Evolutionary conservation across 2,888 invertebrate genomes (phyloP).

Genomic region (Bombylius major): DNA sequence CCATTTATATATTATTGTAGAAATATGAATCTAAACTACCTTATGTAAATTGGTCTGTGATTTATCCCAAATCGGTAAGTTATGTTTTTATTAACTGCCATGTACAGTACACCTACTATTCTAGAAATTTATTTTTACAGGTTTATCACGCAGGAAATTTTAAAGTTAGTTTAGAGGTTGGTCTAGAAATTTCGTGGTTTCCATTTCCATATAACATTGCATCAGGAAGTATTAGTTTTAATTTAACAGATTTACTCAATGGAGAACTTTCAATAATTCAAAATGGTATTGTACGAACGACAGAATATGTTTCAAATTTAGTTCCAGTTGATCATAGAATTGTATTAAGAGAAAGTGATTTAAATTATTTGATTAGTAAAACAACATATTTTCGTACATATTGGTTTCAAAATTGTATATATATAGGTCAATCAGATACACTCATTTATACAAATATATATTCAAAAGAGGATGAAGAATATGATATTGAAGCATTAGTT

Average conservation of each 20-base stretch:
- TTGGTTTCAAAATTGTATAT: constrained; percentile 70
- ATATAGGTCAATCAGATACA: constrained; percentile 50
- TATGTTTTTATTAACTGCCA: too few relatives aligned
- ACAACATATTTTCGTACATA: constrained; percentile 49
- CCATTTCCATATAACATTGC: constrained; percentile 36
- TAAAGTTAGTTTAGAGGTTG: constrained; percentile 43
- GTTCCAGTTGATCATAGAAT: constrained; percentile 46
- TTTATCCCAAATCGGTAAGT: constrained; percentile 37
- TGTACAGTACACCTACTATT: too few relatives aligned
- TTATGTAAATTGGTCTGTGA: constrained; percentile 48
- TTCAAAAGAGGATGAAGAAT: constrained; percentile 43
- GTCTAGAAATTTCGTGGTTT: constrained; percentile 26
- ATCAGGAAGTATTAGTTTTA: constrained; percentile 32
- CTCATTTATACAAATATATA: constrained; percentile 52
- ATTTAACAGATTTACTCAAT: constrained; percentile 48
- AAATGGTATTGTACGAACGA: constrained; percentile 42
- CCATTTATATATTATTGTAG: constrained; percentile 18
- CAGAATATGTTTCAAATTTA: constrained; percentile 51
- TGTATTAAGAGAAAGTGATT: constrained; percentile 46
- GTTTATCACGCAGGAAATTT: constrained; percentile 47
- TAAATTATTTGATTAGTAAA: constrained; percentile 42
- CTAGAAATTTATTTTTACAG: too few relatives aligned
- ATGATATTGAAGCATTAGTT: constrained; percentile 56
- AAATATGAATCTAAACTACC: constrained; percentile 36
- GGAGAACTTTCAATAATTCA: constrained; percentile 55